Base-by-base conservation (phyloP, 2,797 vertebrate genomes). In the Lepus townsendii region DNA sequence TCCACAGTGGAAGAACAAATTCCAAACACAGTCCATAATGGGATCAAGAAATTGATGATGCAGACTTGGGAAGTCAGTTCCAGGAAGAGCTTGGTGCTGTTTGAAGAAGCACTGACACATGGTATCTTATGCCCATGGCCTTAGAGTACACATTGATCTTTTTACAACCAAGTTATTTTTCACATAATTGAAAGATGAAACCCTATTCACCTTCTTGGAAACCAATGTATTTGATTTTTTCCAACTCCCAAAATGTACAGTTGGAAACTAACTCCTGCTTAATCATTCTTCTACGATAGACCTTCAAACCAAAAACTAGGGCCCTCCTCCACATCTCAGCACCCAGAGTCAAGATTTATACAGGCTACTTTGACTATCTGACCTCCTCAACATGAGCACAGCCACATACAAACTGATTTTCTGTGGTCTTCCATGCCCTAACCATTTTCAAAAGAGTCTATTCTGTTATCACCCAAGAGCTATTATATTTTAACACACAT, bases 131-230 rank as follows among this genome's bases (percentile, higher is more conserved):
- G 54, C 1, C 24, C 60, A 69, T 27, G 52, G 5, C 32, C 42
- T 50, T 27, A 20, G 66, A 7, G 11, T 32, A 42, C 30, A 2
- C 16, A 57, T 19, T 69, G 32, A 63, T 47, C 42, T 42, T 77
- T 83, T 86, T 27, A 50, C 7, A 65, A 66, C 60, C 60, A 11
- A 95, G 47, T 50, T 65, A 3, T 60, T 60, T 94, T 90, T 72
- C 26, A 62, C 6, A 50, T 38, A 26, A 11, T 30, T 50, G 2
- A 11, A 71, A 16, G 22, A 14, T 75, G 16, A 90, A 87, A 69
- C 7, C 1, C 38, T 84, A 20, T 32, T 38, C n/a, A 38, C 4
- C 42, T 65, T 78, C 47, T 60, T 60, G 1, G 5, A 94, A n/a
- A 76, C 32, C 30, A 88, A 79, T 75, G 57, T 50, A 35, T 4